Evolutionary conservation across 2,888 invertebrate genomes (phyloP).

Genomic region (Hydroisotoma schaefferi): DNA sequence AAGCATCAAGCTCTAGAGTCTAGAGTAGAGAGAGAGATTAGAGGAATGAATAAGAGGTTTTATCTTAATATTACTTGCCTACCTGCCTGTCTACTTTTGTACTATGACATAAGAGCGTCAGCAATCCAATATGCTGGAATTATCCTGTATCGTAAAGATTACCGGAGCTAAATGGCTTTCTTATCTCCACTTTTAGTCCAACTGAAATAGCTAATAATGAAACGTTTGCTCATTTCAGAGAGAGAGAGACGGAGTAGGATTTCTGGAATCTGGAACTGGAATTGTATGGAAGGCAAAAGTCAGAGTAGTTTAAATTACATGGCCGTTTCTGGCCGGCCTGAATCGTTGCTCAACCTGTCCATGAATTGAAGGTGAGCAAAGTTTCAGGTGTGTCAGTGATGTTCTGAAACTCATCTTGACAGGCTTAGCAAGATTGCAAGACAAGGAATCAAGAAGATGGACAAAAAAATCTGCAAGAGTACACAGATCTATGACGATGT

Average conservation of each 20-base stretch:
- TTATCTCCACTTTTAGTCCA: conserved; percentile 1
- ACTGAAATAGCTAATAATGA: conserved; percentile 2
- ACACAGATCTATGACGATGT: conserved; percentile 6
- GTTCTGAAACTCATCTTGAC: conserved; percentile 35
- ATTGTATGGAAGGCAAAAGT: too few relatives aligned
- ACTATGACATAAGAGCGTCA: too few relatives aligned
- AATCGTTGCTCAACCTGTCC: conserved; percentile 76
- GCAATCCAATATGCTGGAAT: background rate
- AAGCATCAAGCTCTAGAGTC: too few relatives aligned
- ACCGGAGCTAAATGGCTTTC: conserved; percentile 1
- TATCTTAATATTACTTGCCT: background rate
- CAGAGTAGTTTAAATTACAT: conserved; percentile 6
- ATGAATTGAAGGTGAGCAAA: conserved; percentile 70
- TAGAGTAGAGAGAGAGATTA: too few relatives aligned
- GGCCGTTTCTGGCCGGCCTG: conserved; percentile 65
- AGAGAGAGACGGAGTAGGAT: too few relatives aligned
- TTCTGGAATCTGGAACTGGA: too few relatives aligned
- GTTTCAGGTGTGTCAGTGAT: conserved; percentile 78
- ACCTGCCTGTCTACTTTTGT: too few relatives aligned
- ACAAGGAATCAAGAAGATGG: background rate
- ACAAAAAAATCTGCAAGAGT: background rate
- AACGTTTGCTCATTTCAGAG: background rate
- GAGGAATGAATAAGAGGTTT: too few relatives aligned
- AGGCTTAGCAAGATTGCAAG: background rate
- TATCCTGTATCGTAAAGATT: background rate